Evolutionary conservation across 2,113 vertebrate genomes (phyloP).

Genomic region (Carollia perspicillata): DNA sequence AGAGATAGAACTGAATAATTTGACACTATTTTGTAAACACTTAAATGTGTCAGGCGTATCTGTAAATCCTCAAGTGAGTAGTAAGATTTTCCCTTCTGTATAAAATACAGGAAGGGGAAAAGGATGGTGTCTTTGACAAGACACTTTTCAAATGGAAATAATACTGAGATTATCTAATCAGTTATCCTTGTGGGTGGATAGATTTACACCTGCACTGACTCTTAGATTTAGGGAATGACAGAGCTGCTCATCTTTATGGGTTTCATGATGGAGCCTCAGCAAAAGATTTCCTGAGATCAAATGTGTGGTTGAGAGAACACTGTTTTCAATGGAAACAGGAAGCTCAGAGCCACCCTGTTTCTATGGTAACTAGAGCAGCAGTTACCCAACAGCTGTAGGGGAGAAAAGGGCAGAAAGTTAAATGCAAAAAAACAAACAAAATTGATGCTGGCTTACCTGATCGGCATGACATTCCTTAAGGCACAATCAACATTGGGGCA

Average conservation of each 20-base stretch:
- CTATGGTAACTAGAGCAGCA: slow-evolving; percentile 94
- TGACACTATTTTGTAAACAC: slow-evolving; percentile 71
- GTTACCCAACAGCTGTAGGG: slow-evolving; percentile 83
- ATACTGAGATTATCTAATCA: slow-evolving; percentile 52
- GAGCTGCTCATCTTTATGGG: slow-evolving; percentile 72
- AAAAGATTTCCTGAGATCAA: slow-evolving; percentile 82
- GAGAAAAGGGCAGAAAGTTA: slow-evolving; percentile 79
- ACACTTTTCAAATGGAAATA: slow-evolving; percentile 67
- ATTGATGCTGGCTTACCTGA: slow-evolving; percentile 70
- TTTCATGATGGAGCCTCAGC: slow-evolving; percentile 77
- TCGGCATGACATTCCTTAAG: slow-evolving; percentile 30
- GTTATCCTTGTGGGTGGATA: slow-evolving; percentile 35
- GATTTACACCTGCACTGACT: not conserved
- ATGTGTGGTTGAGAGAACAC: slow-evolving; percentile 85
- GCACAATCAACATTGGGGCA: slow-evolving; percentile 22
- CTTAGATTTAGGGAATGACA: slow-evolving; percentile 71
- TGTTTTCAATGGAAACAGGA: slow-evolving; percentile 92
- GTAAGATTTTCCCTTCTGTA: slow-evolving; percentile 22
- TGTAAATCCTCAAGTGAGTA: slow-evolving; percentile 55
- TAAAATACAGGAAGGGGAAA: not conserved
- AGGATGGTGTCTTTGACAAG: slow-evolving; percentile 41
- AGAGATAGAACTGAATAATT: slow-evolving; percentile 27
- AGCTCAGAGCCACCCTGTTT: slow-evolving; percentile 91
- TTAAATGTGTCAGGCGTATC: slow-evolving; percentile 60
- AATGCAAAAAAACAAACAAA: slow-evolving; percentile 54